Percentiles rank a stretch among this genome's conserved stretches.
Evolutionary conservation across 2,888 invertebrate genomes (phyloP).

Genomic region (Elegia similella): DNA sequence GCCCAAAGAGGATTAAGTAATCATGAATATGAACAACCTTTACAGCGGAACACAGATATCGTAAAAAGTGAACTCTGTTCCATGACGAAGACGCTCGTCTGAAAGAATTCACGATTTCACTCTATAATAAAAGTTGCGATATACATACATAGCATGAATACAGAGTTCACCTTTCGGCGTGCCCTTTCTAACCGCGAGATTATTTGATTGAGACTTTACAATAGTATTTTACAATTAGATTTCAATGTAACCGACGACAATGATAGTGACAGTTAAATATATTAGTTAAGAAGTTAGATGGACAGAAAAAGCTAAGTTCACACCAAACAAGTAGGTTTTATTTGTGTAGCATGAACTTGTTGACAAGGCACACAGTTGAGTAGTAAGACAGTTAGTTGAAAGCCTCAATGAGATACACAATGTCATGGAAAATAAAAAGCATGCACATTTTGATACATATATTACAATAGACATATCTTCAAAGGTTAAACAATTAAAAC

Average conservation of each 20-base stretch:
- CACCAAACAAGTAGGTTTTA: not conserved
- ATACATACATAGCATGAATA: too few relatives aligned
- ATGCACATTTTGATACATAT: slow-evolving; percentile 28
- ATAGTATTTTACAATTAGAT: not conserved
- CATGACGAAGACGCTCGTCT: too few relatives aligned
- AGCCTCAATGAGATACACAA: slow-evolving; percentile 23
- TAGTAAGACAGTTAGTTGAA: slow-evolving; percentile 6
- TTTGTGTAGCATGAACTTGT: not conserved
- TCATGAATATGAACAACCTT: too few relatives aligned
- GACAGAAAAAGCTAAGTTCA: not conserved
- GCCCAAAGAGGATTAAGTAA: too few relatives aligned
- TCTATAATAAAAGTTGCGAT: too few relatives aligned
- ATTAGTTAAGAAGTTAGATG: not conserved
- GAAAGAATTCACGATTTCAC: too few relatives aligned
- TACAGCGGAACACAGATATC: too few relatives aligned
- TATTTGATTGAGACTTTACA: not conserved
- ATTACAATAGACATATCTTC: slow-evolving; percentile 3
- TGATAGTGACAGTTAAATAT: not conserved
- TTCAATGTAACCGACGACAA: not conserved
- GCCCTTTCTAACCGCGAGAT: too few relatives aligned
- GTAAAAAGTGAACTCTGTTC: too few relatives aligned
- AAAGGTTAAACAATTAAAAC: not conserved
- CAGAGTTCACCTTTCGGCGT: too few relatives aligned
- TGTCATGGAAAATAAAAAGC: slow-evolving; percentile 31
- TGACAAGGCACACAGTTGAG: not conserved